Percentiles rank a stretch among this genome's conserved stretches.
These are phyloP conservation scores for Cygnus buccinator DNA, from an alignment of 2,113 vertebrate species.

Conservation along the genomic window DNA sequence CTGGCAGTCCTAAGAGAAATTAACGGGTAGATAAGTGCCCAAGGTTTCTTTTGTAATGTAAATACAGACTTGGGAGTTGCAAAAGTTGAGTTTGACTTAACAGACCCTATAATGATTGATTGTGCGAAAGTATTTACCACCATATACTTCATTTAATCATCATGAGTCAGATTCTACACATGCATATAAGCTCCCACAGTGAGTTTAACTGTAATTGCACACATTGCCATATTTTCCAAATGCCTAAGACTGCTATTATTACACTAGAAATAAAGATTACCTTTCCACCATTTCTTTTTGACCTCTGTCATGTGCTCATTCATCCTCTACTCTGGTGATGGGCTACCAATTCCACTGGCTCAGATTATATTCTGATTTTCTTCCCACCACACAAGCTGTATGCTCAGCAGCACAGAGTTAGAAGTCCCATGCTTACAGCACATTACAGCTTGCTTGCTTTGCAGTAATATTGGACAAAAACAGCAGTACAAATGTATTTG, in stretches of 20 bases:
- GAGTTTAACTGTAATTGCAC: neutral
- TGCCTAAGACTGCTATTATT: neutral
- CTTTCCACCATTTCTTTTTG: neutral
- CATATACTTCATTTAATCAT: neutral
- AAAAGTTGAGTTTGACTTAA: neutral
- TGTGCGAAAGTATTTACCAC: neutral
- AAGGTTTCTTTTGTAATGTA: neutral
- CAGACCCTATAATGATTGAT: neutral
- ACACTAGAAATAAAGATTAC: neutral
- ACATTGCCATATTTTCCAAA: neutral
- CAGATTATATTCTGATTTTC: neutral
- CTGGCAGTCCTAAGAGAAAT: neutral
- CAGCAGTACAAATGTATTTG: neutral
- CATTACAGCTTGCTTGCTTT: neutral
- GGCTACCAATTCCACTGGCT: neutral
- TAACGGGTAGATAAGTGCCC: neutral
- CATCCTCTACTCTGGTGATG: neutral
- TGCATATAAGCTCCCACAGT: neutral
- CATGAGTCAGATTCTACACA: neutral
- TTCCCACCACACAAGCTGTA: neutral
- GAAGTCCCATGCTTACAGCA: neutral
- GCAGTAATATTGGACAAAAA: neutral
- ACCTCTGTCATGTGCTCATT: neutral
- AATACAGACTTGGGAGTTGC: neutral
- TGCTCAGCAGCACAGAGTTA: neutral